A percentile compares a stretch with the other conserved stretches of the same genome.
phyloP scores from a whole-genome alignment of 2,797 vertebrate species.

The Odontamblyopus rebecca region DNA sequence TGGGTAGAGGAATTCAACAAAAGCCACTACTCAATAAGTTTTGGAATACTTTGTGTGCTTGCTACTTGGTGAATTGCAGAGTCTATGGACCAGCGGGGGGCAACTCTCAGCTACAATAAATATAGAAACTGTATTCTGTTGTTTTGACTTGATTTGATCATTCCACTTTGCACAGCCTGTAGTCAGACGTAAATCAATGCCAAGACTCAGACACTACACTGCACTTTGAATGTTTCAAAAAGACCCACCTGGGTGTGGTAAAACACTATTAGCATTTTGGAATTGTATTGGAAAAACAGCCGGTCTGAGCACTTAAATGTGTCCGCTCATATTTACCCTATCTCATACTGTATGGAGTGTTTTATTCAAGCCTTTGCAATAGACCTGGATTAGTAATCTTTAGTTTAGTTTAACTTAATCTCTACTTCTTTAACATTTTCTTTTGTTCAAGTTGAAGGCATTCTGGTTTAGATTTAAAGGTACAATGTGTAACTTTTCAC shows the following conservation, averaged over 20 bases:
- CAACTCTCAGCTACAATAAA: not conserved
- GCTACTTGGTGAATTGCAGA: too few relatives aligned
- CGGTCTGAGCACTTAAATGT: not conserved
- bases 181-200: slow-evolving; percentile 5
- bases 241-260: not conserved
- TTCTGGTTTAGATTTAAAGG: too few relatives aligned
- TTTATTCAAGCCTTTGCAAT: not conserved
- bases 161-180: not conserved
- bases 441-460: too few relatives aligned
- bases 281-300: slow-evolving; percentile 8
- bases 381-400: not conserved
- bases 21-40: too few relatives aligned
- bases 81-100: slow-evolving; percentile 6
- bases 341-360: not conserved
- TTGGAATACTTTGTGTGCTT: too few relatives aligned
- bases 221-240: not conserved
- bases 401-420: too few relatives aligned
- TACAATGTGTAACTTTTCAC: too few relatives aligned
- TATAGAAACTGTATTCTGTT: not conserved
- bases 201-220: not conserved
- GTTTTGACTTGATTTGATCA: not conserved
- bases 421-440: too few relatives aligned
- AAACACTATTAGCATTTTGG: not conserved
- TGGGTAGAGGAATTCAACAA: too few relatives aligned
- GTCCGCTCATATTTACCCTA: not conserved